phyloP scores from a whole-genome alignment of 2,888 invertebrate species.

The Napeogenes sylphis region DNA sequence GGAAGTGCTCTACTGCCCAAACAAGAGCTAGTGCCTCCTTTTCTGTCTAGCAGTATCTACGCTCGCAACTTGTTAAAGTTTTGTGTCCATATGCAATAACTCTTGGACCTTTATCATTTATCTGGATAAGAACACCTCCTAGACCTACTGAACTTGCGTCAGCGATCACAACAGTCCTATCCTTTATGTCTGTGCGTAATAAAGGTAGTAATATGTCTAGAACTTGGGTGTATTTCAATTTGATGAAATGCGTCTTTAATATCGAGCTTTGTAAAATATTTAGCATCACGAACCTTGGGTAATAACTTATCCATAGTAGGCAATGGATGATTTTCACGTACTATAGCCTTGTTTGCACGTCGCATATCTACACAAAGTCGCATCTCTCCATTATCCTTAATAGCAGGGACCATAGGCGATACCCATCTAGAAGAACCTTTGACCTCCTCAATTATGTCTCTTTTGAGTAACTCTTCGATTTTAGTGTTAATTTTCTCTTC shows the following conservation, averaged over 20 bases:
- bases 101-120: conserved; percentile 23
- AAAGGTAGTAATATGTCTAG: conserved; percentile 36
- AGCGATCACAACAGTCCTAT: conserved; percentile 17
- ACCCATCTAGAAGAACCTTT: conserved; percentile 30
- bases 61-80: conserved; percentile 23
- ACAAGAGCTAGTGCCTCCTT: conserved; percentile 35
- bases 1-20: conserved; percentile 36
- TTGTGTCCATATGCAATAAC: conserved; percentile 34
- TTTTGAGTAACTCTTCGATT: conserved; percentile 28
- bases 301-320: conserved; percentile 36
- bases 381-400: conserved; percentile 34
- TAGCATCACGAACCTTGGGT: conserved; percentile 33
- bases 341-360: conserved; percentile 38
- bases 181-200: conserved; percentile 24
- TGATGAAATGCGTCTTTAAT: conserved; percentile 37
- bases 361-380: conserved; percentile 37
- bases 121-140: conserved; percentile 21
- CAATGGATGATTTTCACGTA: conserved; percentile 37
- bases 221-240: conserved; percentile 28
- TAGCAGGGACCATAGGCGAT: conserved; percentile 33
- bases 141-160: conserved; percentile 21
- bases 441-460: conserved; percentile 34
- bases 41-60: conserved; percentile 34
- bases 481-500: conserved; percentile 28
- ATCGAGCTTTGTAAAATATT: conserved; percentile 33